Percentiles rank a stretch among this genome's conserved stretches.
phyloP scores from a whole-genome alignment of 2,888 invertebrate species.

The Epistrophella euchroma region DNA sequence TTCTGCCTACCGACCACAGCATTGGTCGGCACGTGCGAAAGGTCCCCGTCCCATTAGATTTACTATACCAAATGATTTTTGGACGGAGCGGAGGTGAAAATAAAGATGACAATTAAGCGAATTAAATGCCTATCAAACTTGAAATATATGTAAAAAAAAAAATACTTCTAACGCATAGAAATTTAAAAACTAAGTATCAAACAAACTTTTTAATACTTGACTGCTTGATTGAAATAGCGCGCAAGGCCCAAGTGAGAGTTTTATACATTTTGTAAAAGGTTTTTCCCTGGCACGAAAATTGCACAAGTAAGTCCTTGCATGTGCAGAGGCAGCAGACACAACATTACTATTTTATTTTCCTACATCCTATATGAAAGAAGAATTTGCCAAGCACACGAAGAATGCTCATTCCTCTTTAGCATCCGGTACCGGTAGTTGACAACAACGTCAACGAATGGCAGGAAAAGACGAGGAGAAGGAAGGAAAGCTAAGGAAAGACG shows the following conservation, averaged over 20 bases:
- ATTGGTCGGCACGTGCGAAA: no score
- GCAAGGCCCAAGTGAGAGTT: not conserved
- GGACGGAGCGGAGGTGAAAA: no score
- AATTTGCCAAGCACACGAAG: not conserved
- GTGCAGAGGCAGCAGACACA: not conserved
- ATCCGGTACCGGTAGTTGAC: not conserved
- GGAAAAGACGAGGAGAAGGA: not conserved
- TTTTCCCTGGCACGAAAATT: slow-evolving; percentile 6
- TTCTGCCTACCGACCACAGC: no score
- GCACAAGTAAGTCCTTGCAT: not conserved
- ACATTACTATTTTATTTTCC: not conserved
- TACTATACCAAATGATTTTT: no score
- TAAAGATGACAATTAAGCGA: no score
- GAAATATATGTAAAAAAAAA: not conserved
- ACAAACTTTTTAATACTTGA: not conserved
- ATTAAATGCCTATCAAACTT: not conserved
- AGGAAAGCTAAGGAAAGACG: not conserved
- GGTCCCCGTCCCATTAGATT: no score
- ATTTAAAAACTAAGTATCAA: not conserved
- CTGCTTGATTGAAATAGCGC: not conserved
- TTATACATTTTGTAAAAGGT: not conserved
- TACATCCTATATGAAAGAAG: not conserved
- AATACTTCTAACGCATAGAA: not conserved
- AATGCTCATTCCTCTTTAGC: not conserved
- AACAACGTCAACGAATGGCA: not conserved